Evolutionary conservation across 2,888 invertebrate genomes (phyloP).

Genomic region (Agonopterix arenella): DNA sequence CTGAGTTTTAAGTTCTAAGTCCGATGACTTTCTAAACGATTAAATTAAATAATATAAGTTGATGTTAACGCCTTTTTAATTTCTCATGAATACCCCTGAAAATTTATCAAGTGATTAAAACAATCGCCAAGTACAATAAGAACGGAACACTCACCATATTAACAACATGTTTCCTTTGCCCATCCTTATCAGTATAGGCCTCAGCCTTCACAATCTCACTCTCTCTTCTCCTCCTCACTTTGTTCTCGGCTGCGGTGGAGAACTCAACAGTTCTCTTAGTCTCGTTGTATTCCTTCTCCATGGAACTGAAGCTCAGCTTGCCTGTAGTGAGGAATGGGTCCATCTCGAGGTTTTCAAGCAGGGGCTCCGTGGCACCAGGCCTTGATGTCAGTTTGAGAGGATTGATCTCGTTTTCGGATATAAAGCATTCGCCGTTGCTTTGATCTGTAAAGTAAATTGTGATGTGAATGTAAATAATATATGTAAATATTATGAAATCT

Average conservation of each 20-base stretch:
- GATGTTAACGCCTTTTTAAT: too few relatives aligned
- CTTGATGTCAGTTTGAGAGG: conserved; percentile 76
- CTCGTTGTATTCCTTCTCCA: conserved; percentile 47
- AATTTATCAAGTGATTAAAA: too few relatives aligned
- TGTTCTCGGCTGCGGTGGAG: conserved; percentile 48
- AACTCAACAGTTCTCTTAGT: conserved; percentile 41
- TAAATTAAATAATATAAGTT: too few relatives aligned
- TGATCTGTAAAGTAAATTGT: conserved; percentile 50
- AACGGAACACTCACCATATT: conserved; percentile 80
- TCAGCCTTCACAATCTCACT: conserved; percentile 85
- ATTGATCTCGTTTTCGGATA: conserved; percentile 79
- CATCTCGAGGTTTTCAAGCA: conserved; percentile 69
- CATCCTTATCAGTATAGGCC: conserved; percentile 80
- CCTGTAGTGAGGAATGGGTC: conserved; percentile 52
- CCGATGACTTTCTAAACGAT: too few relatives aligned
- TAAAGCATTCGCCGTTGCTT: conserved; percentile 81
- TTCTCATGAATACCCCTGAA: too few relatives aligned
- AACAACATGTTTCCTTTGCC: conserved; percentile 83
- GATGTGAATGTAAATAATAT: too few relatives aligned
- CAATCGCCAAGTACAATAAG: neutral
- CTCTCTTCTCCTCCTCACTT: conserved; percentile 78
- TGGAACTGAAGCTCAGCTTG: conserved; percentile 53
- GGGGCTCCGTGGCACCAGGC: conserved; percentile 58
- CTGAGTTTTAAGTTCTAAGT: too few relatives aligned
- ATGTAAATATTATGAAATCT: too few relatives aligned